Percentiles rank a stretch among this genome's conserved stretches.
These are phyloP conservation scores for Osmerus eperlanus DNA, from an alignment of 2,113 vertebrate species.

Conservation along the genomic window DNA sequence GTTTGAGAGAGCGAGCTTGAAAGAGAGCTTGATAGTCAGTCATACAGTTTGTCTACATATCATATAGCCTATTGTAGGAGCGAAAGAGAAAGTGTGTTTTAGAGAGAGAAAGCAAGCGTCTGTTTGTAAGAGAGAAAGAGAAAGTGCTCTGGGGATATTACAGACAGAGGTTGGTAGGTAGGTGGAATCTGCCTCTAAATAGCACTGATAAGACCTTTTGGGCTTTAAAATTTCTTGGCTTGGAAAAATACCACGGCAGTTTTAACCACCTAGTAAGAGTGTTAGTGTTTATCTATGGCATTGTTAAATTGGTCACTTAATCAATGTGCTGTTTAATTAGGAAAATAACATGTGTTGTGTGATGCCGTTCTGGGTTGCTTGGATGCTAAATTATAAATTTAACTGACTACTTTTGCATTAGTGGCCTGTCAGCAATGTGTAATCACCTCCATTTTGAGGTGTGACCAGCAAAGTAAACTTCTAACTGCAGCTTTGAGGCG, in stretches of 20 bases:
- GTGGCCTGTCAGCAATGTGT: not conserved
- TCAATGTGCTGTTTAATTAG: too few relatives aligned
- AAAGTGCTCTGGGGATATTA: not conserved
- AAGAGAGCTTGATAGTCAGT: too few relatives aligned
- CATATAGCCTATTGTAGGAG: not conserved
- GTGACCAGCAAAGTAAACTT: constrained; percentile 15
- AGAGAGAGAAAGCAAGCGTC: not conserved
- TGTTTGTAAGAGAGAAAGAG: not conserved
- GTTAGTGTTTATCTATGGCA: too few relatives aligned
- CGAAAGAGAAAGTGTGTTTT: not conserved
- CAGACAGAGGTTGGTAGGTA: not conserved
- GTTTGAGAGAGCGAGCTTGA: not conserved
- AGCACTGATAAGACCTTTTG: not conserved
- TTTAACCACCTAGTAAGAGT: not conserved
- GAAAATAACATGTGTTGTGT: too few relatives aligned
- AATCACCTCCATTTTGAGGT: not conserved
- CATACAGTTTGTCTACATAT: not conserved
- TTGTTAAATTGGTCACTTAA: too few relatives aligned
- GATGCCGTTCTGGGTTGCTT: too few relatives aligned
- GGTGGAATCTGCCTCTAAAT: not conserved
- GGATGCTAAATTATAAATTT: too few relatives aligned
- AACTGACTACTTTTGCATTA: too few relatives aligned
- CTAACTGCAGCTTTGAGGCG: constrained; percentile 23
- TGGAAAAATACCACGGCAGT: not conserved
- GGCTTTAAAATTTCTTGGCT: not conserved